Conservation (phyloP, 92 coral and sea anemone genomes). For the Isaurus tuberculatus region DNA sequence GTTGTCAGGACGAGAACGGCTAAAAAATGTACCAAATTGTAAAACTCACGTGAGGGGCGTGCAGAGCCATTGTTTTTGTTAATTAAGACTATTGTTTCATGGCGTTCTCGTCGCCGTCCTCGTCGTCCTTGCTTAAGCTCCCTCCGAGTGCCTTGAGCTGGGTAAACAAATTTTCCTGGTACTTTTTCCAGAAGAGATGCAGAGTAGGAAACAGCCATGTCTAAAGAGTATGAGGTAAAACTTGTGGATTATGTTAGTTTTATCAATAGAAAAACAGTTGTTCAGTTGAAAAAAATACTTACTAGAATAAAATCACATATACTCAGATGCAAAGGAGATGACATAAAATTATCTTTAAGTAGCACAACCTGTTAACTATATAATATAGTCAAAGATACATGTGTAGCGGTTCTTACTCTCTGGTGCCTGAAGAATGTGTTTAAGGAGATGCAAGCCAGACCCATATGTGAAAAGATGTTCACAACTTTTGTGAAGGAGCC, state of each 20-base stretch:
- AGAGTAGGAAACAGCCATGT: conserved; percentile 41
- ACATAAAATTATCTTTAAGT: conserved; percentile 1
- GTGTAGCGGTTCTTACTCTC: conserved; percentile 34
- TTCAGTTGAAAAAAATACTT: conserved; percentile 1
- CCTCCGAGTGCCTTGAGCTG: conserved; percentile 43
- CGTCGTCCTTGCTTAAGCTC: too few species aligned
- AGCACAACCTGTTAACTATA: not conserved
- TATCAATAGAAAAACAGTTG: not conserved
- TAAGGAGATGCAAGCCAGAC: conserved; percentile 50
- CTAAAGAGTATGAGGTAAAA: not conserved
- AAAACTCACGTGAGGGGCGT: too few species aligned
- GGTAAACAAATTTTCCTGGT: conserved; percentile 43
- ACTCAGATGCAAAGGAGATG: not conserved
- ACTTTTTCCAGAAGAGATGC: conserved; percentile 53
- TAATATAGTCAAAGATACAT: not conserved
- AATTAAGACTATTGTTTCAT: too few species aligned
- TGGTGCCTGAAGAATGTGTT: conserved; percentile 61
- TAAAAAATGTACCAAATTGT: too few species aligned
- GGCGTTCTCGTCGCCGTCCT: too few species aligned
- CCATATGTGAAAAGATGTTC: conserved; percentile 63
- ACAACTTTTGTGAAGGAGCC: conserved; percentile 55
- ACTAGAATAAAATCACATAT: not conserved
- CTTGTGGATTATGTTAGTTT: not conserved
- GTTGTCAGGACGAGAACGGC: too few species aligned
- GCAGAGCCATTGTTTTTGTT: too few species aligned